phyloP scores from a whole-genome alignment of 2,888 invertebrate species.

The Hypercompe scribonia region DNA sequence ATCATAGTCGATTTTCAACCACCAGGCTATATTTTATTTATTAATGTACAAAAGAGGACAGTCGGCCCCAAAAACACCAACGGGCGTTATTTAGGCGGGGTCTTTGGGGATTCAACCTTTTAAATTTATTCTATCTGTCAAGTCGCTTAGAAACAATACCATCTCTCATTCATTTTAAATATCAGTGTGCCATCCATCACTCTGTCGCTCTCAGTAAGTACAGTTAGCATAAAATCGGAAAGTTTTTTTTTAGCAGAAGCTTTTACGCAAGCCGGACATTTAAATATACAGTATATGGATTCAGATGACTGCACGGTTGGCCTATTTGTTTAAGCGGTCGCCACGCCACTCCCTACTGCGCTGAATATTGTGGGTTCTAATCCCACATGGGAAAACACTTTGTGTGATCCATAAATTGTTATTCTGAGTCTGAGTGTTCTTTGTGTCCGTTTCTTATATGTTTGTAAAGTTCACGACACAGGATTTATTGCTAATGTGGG shows the following conservation, averaged over 20 bases:
- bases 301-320: too few relatives aligned
- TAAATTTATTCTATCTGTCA: constrained; percentile 15
- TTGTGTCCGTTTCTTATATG: too few relatives aligned
- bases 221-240: neutral
- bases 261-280: neutral
- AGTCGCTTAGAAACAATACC: constrained; percentile 9
- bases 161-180: constrained; percentile 15
- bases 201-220: neutral
- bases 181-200: constrained; percentile 10
- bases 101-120: neutral
- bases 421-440: too few relatives aligned
- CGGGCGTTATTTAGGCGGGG: neutral
- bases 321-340: too few relatives aligned
- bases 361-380: too few relatives aligned
- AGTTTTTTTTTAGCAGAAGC: neutral
- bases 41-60: neutral
- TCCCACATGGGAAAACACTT: too few relatives aligned
- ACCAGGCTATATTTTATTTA: neutral
- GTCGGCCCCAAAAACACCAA: neutral
- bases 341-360: too few relatives aligned
- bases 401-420: too few relatives aligned
- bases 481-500: too few relatives aligned
- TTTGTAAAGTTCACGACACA: too few relatives aligned
- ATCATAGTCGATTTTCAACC: neutral
- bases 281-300: too few relatives aligned